These are phyloP conservation scores for Kryptolebias marmoratus DNA, from an alignment of 2,113 vertebrate genomes.

Conservation along the genomic window DNA sequence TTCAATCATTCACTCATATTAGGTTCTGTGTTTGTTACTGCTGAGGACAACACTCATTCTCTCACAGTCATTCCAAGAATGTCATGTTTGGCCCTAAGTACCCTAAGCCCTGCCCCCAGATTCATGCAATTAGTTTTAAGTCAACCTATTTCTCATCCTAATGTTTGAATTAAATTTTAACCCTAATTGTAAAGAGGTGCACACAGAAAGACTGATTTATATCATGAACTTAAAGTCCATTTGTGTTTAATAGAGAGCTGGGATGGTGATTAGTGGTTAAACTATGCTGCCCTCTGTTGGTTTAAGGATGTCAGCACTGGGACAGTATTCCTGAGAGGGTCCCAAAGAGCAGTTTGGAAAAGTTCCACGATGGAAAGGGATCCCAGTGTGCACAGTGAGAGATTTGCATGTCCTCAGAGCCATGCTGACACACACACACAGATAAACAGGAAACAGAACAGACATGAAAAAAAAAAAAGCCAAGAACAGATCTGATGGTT, in stretches of 20 bases:
- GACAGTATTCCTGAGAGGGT: not conserved
- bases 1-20: not conserved
- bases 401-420: constrained; percentile 1
- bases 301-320: not conserved
- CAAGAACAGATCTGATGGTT: constrained; percentile 25
- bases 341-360: constrained; percentile 21
- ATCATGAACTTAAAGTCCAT: not conserved
- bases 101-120: not conserved
- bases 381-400: constrained; percentile 38
- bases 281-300: constrained; percentile 62
- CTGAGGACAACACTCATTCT: too few species aligned
- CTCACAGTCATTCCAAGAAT: not conserved
- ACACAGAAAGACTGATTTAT: not conserved
- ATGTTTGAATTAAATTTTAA: not conserved
- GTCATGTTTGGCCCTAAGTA: not conserved
- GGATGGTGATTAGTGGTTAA: constrained; percentile 2
- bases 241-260: not conserved
- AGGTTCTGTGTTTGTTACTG: too few species aligned
- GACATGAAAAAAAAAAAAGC: constrained; percentile 34
- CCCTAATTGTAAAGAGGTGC: not conserved
- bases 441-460: constrained; percentile 30
- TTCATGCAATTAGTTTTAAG: not conserved
- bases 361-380: constrained; percentile 33
- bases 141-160: not conserved
- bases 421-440: constrained; percentile 26